Percentiles rank a stretch among this genome's conserved stretches.
Evolutionary conservation across 1,140 invertebrate genomes (phyloP).

Genomic region (Macrobrachium nipponense): DNA sequence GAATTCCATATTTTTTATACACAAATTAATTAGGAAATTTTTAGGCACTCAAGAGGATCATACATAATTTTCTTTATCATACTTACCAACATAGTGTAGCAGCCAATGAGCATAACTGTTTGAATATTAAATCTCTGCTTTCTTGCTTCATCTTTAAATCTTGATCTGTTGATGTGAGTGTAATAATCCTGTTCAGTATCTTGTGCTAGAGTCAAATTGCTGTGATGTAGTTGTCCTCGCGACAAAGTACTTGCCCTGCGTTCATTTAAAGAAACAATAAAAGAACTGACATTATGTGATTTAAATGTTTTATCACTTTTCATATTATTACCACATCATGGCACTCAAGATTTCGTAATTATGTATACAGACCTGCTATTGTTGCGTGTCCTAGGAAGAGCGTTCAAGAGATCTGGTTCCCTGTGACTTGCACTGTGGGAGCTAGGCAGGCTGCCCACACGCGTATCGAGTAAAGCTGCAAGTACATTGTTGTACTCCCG

Average conservation of each 20-base stretch:
- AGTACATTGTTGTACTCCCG: conserved; percentile 36
- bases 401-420: conserved; percentile 44
- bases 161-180: conserved; percentile 50
- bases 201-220: conserved; percentile 56
- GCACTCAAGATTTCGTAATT: neutral
- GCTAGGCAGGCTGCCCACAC: conserved; percentile 15
- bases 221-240: conserved; percentile 17
- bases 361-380: conserved; percentile 27
- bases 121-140: conserved; percentile 62
- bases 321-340: neutral
- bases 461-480: conserved; percentile 39
- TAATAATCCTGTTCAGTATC: conserved; percentile 64
- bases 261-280: neutral
- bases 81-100: conserved; percentile 63
- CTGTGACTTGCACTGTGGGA: neutral
- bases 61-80: neutral
- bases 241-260: conserved; percentile 31
- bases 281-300: neutral
- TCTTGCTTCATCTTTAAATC: conserved; percentile 58
- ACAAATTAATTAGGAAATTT: too few relatives aligned
- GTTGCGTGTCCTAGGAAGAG: conserved; percentile 18
- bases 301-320: neutral
- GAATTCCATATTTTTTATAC: too few relatives aligned
- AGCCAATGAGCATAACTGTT: conserved; percentile 63
- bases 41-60: too few relatives aligned